Conservation (phyloP, 2,888 invertebrate genomes). For the Trimorus sp. region DNA sequence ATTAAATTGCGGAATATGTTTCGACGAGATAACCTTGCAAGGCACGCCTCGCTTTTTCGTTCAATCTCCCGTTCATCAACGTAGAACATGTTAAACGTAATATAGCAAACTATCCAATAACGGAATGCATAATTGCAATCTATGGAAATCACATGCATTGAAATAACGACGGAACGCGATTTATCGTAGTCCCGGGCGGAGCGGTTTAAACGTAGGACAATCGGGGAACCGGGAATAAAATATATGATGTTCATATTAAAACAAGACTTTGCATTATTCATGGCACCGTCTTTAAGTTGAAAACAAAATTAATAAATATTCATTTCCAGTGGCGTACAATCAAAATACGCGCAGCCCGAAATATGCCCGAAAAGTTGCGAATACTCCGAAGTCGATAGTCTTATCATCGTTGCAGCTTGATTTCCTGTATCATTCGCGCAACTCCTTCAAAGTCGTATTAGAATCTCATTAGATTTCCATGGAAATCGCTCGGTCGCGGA, state of each 20-base stretch:
- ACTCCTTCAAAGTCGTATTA: constrained; percentile 56
- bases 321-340: constrained; percentile 30
- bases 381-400: constrained; percentile 30
- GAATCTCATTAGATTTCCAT: constrained; percentile 52
- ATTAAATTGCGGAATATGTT: no score
- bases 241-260: constrained; percentile 22
- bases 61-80: not conserved
- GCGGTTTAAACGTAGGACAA: constrained; percentile 5
- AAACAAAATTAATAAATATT: constrained; percentile 47
- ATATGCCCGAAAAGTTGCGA: constrained; percentile 37
- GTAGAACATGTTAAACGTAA: constrained; percentile 13
- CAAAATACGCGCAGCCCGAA: constrained; percentile 4
- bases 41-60: no score
- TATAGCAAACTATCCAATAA: constrained; percentile 6
- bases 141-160: constrained; percentile 2
- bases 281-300: constrained; percentile 16
- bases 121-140: constrained; percentile 11
- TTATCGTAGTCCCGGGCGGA: constrained; percentile 13
- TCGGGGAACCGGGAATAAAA: constrained; percentile 3
- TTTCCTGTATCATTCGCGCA: constrained; percentile 48
- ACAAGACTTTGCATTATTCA: constrained; percentile 19
- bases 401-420: constrained; percentile 42
- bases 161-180: constrained; percentile 26
- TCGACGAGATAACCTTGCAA: no score
- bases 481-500: constrained; percentile 42